Evolutionary conservation across 2,797 vertebrate species (phyloP), one percentile per base, ranked within the genome.

Genomic region (Onychomys torridus): DNA sequence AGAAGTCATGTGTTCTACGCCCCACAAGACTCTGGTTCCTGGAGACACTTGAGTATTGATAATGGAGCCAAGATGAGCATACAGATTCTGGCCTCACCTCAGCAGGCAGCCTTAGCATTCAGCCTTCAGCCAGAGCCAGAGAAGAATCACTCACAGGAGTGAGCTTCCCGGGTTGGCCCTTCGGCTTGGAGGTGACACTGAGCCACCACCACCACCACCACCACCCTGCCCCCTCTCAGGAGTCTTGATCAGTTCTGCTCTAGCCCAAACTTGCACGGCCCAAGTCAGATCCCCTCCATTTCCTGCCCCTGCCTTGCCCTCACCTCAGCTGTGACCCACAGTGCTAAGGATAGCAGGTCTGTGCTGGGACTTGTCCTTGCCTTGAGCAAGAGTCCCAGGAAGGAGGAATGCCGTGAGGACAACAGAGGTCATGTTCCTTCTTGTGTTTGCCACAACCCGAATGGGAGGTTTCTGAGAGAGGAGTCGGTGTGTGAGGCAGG

Each of bases 211-310:
- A 13, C 46, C n/a, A n/a, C n/a, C n/a, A n/a, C n/a, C n/a, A n/a
- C n/a, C n/a, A n/a, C n/a, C n/a, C 6, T 2, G 1, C 4, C 57
- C 57, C 65, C 40, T 10, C 17, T 77, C 25, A 12, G 59, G 29
- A 82, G 71, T 75, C 75, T 65, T 71, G 43, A 71, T 79, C 83
- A 92, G n/a, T 82, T 96, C 89, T 4, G 16, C 75, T 79, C 95
- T 61, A 63, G 69, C 69, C 89, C 63, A 61, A n/a, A 93, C 55
- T 82, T 73, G 78, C 93, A 89, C 32, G 46, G 25, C 19, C 13
- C 46, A 78, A n/a, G 84, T 23, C 23, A 19, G n/a, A 29, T 52
- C 40, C 81, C 25, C 73, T n/a, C 17, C 34, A 16, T 37, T 10
- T 29, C 40, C 52, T 55, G 21, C 55, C 27, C 10, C 27, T 67